Conservation (phyloP, 92 coral and sea anemone genomes). For the Palythoa caribaeorum region DNA sequence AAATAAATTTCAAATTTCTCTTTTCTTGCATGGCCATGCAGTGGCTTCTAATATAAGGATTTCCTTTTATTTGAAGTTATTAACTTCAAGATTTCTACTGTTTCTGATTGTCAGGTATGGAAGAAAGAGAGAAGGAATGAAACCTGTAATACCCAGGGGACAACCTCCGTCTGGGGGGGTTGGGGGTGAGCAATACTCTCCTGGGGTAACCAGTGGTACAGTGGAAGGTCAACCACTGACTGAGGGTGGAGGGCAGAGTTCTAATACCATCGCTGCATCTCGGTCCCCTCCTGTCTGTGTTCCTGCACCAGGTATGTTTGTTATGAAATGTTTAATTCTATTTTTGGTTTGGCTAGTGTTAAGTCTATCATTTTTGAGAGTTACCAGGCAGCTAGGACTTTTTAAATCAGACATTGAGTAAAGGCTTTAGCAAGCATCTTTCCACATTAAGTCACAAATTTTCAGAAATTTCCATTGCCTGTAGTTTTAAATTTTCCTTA, state of each 20-base stretch:
- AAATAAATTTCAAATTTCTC: no score
- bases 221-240: slow-evolving; percentile 53
- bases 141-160: slow-evolving; percentile 74
- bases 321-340: no score
- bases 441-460: no score
- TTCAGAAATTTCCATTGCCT: no score
- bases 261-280: slow-evolving; percentile 4
- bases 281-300: slow-evolving; percentile 39
- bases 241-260: slow-evolving; percentile 33
- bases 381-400: background rate
- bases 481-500: no score
- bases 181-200: slow-evolving; percentile 69
- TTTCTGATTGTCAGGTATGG: slow-evolving; percentile 57
- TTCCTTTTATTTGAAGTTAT: background rate
- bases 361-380: background rate
- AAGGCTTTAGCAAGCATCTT: no score
- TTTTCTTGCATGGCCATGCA: no score
- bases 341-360: background rate
- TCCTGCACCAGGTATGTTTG: slow-evolving; percentile 16
- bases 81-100: background rate
- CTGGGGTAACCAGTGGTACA: slow-evolving; percentile 65
- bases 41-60: background rate
- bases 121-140: slow-evolving; percentile 61
- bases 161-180: slow-evolving; percentile 30
- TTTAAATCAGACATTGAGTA: background rate